Evolutionary conservation across 1,140 invertebrate genomes (phyloP), one percentile per base, ranked within the genome.

Genomic region (Drosophila rufa): DNA sequence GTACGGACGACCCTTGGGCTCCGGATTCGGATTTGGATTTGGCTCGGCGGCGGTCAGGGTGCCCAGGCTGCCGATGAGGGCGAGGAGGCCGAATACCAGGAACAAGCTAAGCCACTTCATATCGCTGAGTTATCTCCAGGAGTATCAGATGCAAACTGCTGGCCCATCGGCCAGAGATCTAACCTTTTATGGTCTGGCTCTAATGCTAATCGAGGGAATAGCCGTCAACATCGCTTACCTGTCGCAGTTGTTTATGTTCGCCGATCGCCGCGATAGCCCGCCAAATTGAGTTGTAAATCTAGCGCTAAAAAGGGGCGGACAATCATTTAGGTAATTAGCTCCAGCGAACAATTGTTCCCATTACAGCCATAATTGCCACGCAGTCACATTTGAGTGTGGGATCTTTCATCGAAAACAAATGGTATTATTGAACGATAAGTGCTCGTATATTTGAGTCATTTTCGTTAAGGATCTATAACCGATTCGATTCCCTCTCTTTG

Each of bases 251-350:
- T 80, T 85, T 85, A 85, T 90, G 85, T 77, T 64, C 61, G 47
- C 17, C 75, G 85, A 90, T 90, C 65, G 30, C 40, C 15, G 51
- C 45, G 67, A 51, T 62, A 53, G 17, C 43, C 50, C 43, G 15
- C 42, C 42, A 70, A 91, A 91, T 91, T 91, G 84, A 91, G 89
- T 77, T 91, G 89, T 91, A 91, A 91, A 91, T 91, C 76, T 78
- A 19, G 71, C 53, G 81, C 48, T 77, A 79, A 91, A 91, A 82
- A 82, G 78, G 83, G 89, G 89, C 89, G 89, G 89, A 91, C 89
- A 91, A 58, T 53, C 83, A 64, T 73, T 80, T 84, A 82, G 80
- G 75, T 80, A 89, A 82, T 91, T 82, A 55, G 58, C 78, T 71
- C 55, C 84, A 83, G 27, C 53, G 45, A 38, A 66, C 73, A 69